These are phyloP conservation scores for Embidobia sp. DNA, from an alignment of 2,888 invertebrate genomes.

Conservation along the genomic window DNA sequence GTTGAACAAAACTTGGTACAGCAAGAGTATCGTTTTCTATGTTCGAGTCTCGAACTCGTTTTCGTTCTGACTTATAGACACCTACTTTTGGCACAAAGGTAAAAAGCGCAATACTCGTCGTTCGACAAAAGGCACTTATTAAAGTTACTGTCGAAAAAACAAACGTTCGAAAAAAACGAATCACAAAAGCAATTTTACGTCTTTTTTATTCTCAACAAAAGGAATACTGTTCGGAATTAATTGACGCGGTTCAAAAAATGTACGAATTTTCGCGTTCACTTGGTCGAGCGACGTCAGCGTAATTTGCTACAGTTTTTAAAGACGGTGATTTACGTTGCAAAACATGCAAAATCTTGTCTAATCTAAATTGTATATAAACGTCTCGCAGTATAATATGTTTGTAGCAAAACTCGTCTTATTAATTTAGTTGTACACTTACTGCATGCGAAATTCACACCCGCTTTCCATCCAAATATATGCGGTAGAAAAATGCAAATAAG, in stretches of 20 bases:
- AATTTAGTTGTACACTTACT: constrained; percentile 9
- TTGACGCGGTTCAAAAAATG: constrained; percentile 22
- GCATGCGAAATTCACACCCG: neutral
- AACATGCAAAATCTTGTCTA: constrained; percentile 5
- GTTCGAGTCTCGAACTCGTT: constrained; percentile 25
- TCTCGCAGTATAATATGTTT: constrained; percentile 9
- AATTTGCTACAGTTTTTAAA: neutral
- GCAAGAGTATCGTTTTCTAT: too few species aligned
- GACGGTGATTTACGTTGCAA: constrained; percentile 9
- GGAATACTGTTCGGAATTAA: constrained; percentile 35
- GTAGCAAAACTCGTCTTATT: constrained; percentile 3
- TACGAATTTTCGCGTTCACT: neutral
- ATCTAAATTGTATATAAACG: constrained; percentile 11
- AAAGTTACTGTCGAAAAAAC: constrained; percentile 28
- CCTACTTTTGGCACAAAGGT: constrained; percentile 58
- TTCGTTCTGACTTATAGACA: constrained; percentile 31
- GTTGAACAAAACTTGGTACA: neutral
- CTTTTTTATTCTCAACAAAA: constrained; percentile 2
- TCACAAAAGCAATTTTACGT: neutral
- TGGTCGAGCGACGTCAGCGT: too few species aligned
- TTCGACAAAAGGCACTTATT: constrained; percentile 54
- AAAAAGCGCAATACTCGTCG: constrained; percentile 49
- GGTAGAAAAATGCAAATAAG: too few species aligned
- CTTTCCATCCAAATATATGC: too few species aligned
- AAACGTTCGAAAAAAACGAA: neutral